Percentiles rank a stretch among this genome's conserved stretches.
phyloP scores from a whole-genome alignment of 2,113 vertebrate genomes.

The Lycaon pictus region DNA sequence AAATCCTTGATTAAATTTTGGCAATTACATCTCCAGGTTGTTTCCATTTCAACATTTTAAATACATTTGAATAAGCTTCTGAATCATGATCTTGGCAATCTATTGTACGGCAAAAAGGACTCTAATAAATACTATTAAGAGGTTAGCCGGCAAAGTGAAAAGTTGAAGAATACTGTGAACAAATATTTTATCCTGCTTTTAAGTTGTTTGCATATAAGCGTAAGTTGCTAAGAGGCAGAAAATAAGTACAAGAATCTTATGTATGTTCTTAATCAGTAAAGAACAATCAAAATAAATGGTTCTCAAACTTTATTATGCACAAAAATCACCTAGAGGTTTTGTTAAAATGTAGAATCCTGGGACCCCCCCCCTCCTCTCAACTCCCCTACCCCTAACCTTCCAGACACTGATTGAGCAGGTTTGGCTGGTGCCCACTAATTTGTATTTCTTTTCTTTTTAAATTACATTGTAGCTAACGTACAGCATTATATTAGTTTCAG shows the following conservation, averaged over 20 bases:
- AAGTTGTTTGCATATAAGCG: conserved; percentile 59
- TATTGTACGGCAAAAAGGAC: conserved; percentile 82
- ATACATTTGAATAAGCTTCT: conserved; percentile 89
- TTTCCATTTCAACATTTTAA: conserved; percentile 90
- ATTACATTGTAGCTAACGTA: neutral
- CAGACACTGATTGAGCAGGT: neutral
- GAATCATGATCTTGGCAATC: conserved; percentile 88
- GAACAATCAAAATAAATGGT: neutral
- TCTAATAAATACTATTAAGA: conserved; percentile 84
- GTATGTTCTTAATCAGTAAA: conserved; percentile 53
- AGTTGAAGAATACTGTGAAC: conserved; percentile 51
- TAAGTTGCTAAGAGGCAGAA: conserved; percentile 78
- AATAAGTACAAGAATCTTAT: conserved; percentile 72
- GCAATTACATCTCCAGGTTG: conserved; percentile 87
- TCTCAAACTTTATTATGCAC: neutral
- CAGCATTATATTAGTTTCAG: neutral
- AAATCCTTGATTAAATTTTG: conserved; percentile 91
- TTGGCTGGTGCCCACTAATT: neutral
- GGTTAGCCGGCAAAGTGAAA: conserved; percentile 76
- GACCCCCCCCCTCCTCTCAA: neutral
- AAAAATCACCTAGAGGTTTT: neutral
- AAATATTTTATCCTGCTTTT: conserved; percentile 45
- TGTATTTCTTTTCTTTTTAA: neutral
- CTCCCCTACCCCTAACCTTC: neutral
- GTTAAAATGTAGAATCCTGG: neutral